Evolutionary conservation across 2,113 vertebrate genomes (phyloP), one percentile per base, ranked within the genome.

Genomic region (Mastomys natalensis): DNA sequence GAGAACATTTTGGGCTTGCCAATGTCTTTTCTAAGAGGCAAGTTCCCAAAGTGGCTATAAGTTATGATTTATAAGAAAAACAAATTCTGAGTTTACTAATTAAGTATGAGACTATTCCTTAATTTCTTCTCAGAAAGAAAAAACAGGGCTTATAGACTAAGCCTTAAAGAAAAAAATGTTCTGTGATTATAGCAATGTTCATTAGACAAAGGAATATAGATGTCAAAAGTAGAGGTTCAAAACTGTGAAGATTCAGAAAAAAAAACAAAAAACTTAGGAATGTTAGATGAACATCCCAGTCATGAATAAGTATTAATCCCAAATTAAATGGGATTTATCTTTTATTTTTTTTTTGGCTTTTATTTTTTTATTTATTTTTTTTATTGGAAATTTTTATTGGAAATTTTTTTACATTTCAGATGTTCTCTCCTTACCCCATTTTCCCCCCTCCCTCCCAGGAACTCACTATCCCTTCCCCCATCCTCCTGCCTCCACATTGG

Each of bases 51-150:
- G 60, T 16, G 87, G 40, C 82, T 29, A 60, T n/a, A 93, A 89
- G 17, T 74, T 74, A 76, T 81, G 29, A 34, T 92, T 68, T 95
- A 62, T 89, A 95, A 40, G 26, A 94, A 72, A 93, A 95, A 89
- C 11, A 91, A 95, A 87, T 73, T 81, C 60, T 96, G 77, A 94
- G 78, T n/a, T 97, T 73, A 94, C 26, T 7, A 73, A 90, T 87
- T 96, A 87, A 94, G 26, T 94, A 40, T 9, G 9, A 89, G 60
- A 62, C 17, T 73, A 95, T 19, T 62, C 34, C 43, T 45, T 68
- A 84, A 84, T 64, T 64, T 64, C 62, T 64, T 64, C 24, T 64
- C 62, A 29, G 62, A 64, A 64, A 64, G 8, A 64, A 64, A 64
- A n/a, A n/a, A n/a, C n/a, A n/a, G n/a, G 62, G 12, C 9, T 12